phyloP scores from a whole-genome alignment of 2,113 vertebrate genomes.

The Lophochroa leadbeateri region DNA sequence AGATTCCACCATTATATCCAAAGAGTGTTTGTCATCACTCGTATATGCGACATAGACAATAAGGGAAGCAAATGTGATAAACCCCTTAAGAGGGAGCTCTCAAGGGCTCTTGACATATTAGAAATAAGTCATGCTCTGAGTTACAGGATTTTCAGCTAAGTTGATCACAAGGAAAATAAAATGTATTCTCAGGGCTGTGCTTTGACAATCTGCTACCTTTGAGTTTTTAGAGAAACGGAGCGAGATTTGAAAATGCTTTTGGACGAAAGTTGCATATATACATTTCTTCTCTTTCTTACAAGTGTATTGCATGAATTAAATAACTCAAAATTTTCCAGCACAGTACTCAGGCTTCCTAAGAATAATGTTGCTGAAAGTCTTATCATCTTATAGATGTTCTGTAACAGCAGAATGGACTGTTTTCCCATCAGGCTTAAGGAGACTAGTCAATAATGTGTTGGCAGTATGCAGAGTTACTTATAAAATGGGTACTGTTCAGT shows the following conservation, averaged over 20 bases:
- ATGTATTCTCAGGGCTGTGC: background rate
- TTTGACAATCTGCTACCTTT: background rate
- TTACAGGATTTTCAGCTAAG: background rate
- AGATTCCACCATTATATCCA: background rate
- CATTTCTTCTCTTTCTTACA: background rate
- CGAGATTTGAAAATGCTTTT: background rate
- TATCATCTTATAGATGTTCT: background rate
- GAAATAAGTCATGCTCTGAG: background rate
- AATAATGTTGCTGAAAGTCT: background rate
- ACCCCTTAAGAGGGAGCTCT: background rate
- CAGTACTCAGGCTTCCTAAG: background rate
- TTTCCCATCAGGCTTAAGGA: background rate
- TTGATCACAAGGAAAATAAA: background rate
- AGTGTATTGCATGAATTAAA: background rate
- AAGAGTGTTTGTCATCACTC: background rate
- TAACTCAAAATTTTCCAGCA: background rate
- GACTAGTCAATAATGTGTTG: background rate
- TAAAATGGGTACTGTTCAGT: background rate
- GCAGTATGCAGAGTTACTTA: background rate
- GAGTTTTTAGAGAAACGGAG: background rate
- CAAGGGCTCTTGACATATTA: background rate
- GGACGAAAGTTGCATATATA: background rate
- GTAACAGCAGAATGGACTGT: background rate
- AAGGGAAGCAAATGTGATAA: background rate
- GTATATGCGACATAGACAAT: rapidly evolving